Base-by-base conservation (phyloP, 1,140 invertebrate genomes). In the Bacillus rossius region DNA sequence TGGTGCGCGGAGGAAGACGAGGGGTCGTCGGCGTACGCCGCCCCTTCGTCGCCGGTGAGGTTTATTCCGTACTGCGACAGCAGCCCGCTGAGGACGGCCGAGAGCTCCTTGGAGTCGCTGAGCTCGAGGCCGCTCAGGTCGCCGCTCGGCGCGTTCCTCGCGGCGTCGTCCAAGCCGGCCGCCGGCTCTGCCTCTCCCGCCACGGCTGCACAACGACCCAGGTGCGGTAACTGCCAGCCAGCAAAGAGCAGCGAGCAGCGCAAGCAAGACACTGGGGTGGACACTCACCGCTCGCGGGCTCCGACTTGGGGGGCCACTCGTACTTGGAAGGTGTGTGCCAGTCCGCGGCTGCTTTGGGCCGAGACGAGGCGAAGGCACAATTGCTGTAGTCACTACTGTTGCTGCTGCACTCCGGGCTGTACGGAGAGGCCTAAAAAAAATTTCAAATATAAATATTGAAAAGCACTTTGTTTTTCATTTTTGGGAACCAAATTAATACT, bases 361-460 rank as follows among this genome's bases (percentile, higher is more conserved):
- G 20, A 54, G 47, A 55, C 26, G 57, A 29, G 17, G 55, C 19
- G 16, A 52, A 55, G 41, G 55, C 26, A 55, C 62, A 61, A 16
- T 25, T 57, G 41, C 42, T 57, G 25, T 57, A 61, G 42, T 63
- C 62, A 54, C 62, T 63, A 37, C 62, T 63, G 52, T 63, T 63
- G 48, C 62, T 63, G 38, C 60, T 63, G 26, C 62, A 63, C 22
- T 63, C 62, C 8, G 62, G 62, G 50, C 62, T 63, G 26, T 63
- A 63, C n/a, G 62, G 62, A n/a, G 62, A 63, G 8, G 52, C 51
- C 62, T 63, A 37, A n/a, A 63, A 52, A 7, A 57, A 34, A 7
- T n/a, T n/a, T n/a, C n/a, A n/a, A n/a, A n/a, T n/a, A n/a, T n/a
- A n/a, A n/a, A n/a, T n/a, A n/a, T n/a, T n/a, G n/a, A n/a, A n/a